Evolutionary conservation across 2,888 invertebrate genomes (phyloP).

Genomic region (Caenorhabditis sulstoni): DNA sequence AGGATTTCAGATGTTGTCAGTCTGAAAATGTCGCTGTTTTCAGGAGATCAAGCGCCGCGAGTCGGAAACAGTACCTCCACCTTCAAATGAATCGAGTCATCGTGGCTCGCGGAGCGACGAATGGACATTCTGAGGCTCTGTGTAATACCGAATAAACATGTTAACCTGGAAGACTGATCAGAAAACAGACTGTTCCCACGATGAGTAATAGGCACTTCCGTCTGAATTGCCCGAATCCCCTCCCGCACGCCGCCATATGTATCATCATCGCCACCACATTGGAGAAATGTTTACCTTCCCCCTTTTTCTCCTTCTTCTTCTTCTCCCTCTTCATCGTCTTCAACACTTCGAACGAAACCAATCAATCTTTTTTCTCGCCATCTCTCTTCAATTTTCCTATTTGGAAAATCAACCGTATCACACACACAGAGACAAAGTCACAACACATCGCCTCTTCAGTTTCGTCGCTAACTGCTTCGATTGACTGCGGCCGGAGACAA

Average conservation of each 20-base stretch:
- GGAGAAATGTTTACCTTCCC: constrained; percentile 4
- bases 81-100: too few relatives aligned
- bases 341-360: constrained; percentile 1
- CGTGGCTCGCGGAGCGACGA: too few relatives aligned
- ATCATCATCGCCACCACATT: constrained; percentile 7
- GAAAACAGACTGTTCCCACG: too few relatives aligned
- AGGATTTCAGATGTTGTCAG: too few relatives aligned
- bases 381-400: background rate
- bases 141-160: too few relatives aligned
- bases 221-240: constrained; percentile 40
- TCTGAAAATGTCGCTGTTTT: too few relatives aligned
- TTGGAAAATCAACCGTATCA: constrained; percentile 12
- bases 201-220: constrained; percentile 26
- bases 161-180: too few relatives aligned
- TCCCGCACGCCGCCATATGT: constrained; percentile 14
- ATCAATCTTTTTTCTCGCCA: constrained; percentile 9
- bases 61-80: constrained; percentile 17
- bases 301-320: background rate
- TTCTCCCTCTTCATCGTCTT: too few relatives aligned
- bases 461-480: background rate
- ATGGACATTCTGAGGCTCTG: too few relatives aligned
- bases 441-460: background rate
- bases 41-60: too few relatives aligned
- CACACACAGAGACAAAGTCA: too few relatives aligned
- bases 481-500: background rate